Percentiles rank a stretch among this genome's conserved stretches.
phyloP scores from a whole-genome alignment of 2,888 invertebrate species.

The Phyto melanocephala region DNA sequence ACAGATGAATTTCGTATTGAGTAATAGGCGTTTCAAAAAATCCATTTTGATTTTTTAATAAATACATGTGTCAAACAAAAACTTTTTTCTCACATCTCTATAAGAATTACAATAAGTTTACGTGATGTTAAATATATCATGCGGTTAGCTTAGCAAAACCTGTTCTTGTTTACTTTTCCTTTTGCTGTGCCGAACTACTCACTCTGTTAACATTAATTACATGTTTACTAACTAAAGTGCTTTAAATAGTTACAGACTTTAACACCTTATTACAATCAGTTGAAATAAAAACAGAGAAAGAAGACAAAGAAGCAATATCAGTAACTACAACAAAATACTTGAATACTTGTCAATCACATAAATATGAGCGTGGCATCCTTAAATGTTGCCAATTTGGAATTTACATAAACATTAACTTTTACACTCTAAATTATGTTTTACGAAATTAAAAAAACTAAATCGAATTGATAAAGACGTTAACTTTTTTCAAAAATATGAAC shows the following conservation, averaged over 20 bases:
- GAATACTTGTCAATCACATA: too few species aligned
- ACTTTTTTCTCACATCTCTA: not conserved
- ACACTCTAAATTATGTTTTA: too few species aligned
- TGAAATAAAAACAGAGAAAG: too few species aligned
- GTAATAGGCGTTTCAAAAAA: slow-evolving; percentile 22
- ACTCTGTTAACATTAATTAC: slow-evolving; percentile 56
- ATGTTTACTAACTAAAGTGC: slow-evolving; percentile 39
- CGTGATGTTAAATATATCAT: not conserved
- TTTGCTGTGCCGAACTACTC: not conserved
- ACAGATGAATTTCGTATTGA: not conserved
- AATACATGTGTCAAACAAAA: not conserved
- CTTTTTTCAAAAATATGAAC: too few species aligned
- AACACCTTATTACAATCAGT: slow-evolving; percentile 54
- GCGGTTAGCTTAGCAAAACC: too few species aligned
- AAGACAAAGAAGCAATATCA: slow-evolving; percentile 1
- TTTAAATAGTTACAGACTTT: slow-evolving; percentile 55
- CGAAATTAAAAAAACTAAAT: too few species aligned
- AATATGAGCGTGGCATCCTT: too few species aligned
- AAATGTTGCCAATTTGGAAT: too few species aligned
- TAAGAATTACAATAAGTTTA: not conserved
- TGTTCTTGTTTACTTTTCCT: slow-evolving; percentile 33
- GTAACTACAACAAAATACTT: not conserved
- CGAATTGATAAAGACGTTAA: too few species aligned
- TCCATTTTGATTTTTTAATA: slow-evolving; percentile 32
- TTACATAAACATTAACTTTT: too few species aligned